These are phyloP conservation scores for Vanessa cardui DNA, from an alignment of 2,888 invertebrate species.

Conservation along the genomic window DNA sequence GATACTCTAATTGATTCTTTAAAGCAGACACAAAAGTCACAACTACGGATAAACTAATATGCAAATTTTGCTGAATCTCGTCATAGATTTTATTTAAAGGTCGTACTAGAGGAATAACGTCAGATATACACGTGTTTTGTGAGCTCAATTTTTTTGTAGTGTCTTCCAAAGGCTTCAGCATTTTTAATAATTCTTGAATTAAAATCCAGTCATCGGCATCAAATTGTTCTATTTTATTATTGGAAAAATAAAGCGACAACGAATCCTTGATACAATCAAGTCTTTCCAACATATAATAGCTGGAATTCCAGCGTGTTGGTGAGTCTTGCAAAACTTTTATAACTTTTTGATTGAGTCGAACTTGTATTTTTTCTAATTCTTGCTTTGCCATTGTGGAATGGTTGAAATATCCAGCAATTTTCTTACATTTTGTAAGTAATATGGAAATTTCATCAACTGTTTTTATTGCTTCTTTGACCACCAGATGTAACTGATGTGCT, in stretches of 20 bases:
- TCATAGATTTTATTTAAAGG: too few relatives aligned
- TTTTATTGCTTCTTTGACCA: conserved; percentile 24
- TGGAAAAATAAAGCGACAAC: conserved; percentile 27
- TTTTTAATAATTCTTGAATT: conserved; percentile 25
- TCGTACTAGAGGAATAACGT: conserved; percentile 29
- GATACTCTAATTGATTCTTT: too few relatives aligned
- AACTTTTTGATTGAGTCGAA: conserved; percentile 28
- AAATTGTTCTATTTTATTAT: conserved; percentile 26
- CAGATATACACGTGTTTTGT: conserved; percentile 13
- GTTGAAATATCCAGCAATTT: conserved; percentile 30
- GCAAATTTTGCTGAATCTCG: too few relatives aligned
- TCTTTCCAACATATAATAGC: conserved; percentile 28
- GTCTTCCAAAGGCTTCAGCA: conserved; percentile 22
- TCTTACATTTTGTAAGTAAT: conserved; percentile 21
- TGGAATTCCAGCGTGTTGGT: conserved; percentile 30
- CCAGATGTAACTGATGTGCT: conserved; percentile 22
- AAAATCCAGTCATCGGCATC: conserved; percentile 27
- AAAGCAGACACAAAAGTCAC: too few relatives aligned
- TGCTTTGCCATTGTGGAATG: conserved; percentile 25
- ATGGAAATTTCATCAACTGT: conserved; percentile 19
- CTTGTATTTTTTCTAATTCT: conserved; percentile 30
- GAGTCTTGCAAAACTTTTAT: conserved; percentile 29
- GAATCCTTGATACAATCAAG: conserved; percentile 26
- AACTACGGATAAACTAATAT: too few relatives aligned
- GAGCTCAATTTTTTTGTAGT: background rate